phyloP scores from a whole-genome alignment of 2,797 vertebrate species.

The Vultur gryphus region DNA sequence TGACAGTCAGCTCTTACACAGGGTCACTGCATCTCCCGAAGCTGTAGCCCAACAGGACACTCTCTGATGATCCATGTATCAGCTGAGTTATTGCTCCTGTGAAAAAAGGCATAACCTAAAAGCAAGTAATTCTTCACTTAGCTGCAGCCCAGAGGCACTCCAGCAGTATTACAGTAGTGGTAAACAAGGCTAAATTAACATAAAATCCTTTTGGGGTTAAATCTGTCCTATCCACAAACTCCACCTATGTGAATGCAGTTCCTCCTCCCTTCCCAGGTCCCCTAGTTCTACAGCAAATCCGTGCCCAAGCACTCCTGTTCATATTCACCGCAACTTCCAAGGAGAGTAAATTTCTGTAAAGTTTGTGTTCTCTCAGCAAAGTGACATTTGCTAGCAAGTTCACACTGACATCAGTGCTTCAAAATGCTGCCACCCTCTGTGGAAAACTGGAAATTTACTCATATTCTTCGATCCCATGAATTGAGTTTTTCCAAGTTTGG shows the following conservation, averaged over 20 bases:
- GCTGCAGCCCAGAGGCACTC: background rate
- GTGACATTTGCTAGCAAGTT: background rate
- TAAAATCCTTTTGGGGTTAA: background rate
- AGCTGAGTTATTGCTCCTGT: background rate
- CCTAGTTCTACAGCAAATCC: background rate
- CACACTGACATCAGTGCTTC: background rate
- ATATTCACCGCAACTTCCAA: background rate
- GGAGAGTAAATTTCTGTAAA: background rate
- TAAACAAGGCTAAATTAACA: background rate
- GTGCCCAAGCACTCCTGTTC: background rate
- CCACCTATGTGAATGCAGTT: background rate
- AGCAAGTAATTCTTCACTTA: background rate
- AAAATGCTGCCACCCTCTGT: conserved; percentile 38
- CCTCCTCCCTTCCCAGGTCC: background rate
- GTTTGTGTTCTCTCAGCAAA: background rate
- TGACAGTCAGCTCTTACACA: background rate
- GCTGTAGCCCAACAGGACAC: background rate
- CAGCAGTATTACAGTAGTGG: background rate
- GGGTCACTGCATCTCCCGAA: background rate
- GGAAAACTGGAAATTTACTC: background rate
- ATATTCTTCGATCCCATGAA: background rate
- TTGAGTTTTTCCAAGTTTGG: background rate
- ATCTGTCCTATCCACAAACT: background rate
- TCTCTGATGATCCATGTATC: background rate
- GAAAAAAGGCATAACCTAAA: background rate